Base-by-base conservation (phyloP, 2,888 invertebrate species). In the Matsumyia berberina region DNA sequence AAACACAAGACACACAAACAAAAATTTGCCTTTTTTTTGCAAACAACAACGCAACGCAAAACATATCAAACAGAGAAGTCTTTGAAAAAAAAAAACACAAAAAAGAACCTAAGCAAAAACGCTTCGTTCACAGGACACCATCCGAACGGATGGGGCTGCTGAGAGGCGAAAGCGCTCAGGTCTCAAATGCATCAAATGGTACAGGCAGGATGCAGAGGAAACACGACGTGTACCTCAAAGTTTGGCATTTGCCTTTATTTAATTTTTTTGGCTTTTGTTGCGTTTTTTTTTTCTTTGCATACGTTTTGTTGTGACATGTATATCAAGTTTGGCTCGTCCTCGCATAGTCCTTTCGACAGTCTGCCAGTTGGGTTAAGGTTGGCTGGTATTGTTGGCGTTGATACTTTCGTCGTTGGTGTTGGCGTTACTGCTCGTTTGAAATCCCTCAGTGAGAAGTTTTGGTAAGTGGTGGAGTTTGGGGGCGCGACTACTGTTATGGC, bases 211-310 rank as follows among this genome's bases (percentile, higher is more conserved):
- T 66, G 44, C 53, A 29, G 73, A 83, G 78, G 67, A 74, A 73
- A 69, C 78, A 85, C 80, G 31, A 39, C 53, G 80, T 80, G 85
- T 85, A 85, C 85, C 85, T 85, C 85, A 76, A 85, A 85, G 74
- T 80, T 85, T 80, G 80, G 74, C 80, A 80, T 85, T 80, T 85
- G 80, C 44, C 58, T 80, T 85, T 85, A 85, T 85, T 85, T 80
- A 74, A 80, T 85, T 85, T 85, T 66, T 85, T 39, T 85, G 74
- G 80, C 60, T 85, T 74, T 85, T 85, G 74, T 85, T 66, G 80
- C 44, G 60, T 76, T 80, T 85, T 80, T 85, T 85, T 80, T 85
- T 85, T 67, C 31, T 79, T 74, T 74, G 80, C 85, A 76, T 79
- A 74, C 80, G 74, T 80, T 80, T 85, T 80, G 80, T 39, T 80